Evolutionary conservation across 2,797 vertebrate species (phyloP).

Genomic region (Xiphorhynchus erythropygius): DNA sequence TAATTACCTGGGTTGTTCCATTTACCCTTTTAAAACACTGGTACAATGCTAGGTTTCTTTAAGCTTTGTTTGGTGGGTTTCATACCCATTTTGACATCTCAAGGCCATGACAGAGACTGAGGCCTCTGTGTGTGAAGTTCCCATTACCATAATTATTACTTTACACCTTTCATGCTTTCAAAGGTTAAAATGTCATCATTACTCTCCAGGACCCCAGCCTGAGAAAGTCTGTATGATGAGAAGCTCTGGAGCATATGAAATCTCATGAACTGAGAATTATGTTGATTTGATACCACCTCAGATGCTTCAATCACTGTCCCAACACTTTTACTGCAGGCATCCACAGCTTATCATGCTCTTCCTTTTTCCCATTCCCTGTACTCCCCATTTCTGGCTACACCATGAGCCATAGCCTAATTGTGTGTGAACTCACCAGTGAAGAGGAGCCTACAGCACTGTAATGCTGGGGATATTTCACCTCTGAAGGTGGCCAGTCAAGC

Average conservation of each 20-base stretch:
- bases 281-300: not conserved
- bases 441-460: not conserved
- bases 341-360: accelerated
- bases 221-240: not conserved
- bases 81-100: not conserved
- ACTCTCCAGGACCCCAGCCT: not conserved
- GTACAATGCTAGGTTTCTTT: not conserved
- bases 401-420: not conserved
- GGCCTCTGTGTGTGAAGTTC: not conserved
- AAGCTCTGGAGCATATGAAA: not conserved
- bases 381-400: not conserved
- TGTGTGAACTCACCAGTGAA: not conserved
- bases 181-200: not conserved
- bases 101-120: not conserved
- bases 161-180: not conserved
- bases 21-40: constrained; percentile 34
- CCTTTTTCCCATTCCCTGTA: not conserved
- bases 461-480: not conserved
- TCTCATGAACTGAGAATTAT: not conserved
- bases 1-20: constrained; percentile 54
- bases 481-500: not conserved
- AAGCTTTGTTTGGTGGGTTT: not conserved
- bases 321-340: not conserved
- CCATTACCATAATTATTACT: not conserved
- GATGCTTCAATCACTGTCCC: accelerated